Conservation (phyloP, 2,888 invertebrate genomes). For the Catocala nupta region DNA sequence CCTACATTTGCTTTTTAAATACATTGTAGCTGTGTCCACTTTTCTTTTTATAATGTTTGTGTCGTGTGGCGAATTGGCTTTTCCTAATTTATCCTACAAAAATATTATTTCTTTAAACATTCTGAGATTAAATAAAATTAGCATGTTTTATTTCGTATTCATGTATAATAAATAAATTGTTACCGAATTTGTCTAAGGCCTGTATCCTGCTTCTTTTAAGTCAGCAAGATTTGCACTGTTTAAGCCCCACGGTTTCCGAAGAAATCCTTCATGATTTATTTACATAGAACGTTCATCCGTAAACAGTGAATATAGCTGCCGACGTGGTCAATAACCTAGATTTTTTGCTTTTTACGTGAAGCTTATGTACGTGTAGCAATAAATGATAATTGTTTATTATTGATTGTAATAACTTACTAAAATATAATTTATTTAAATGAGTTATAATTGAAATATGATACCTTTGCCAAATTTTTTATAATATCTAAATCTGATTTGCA, state of each 20-base stretch:
- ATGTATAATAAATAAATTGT: slow-evolving; percentile 70
- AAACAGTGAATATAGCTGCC: slow-evolving; percentile 40
- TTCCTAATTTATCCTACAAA: slow-evolving; percentile 55
- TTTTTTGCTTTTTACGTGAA: slow-evolving; percentile 33
- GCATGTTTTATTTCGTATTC: slow-evolving; percentile 68
- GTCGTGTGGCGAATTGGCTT: slow-evolving; percentile 43
- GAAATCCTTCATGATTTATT: slow-evolving; percentile 58
- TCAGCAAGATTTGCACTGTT: slow-evolving; percentile 53
- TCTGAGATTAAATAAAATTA: slow-evolving; percentile 59
- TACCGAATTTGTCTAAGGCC: slow-evolving; percentile 65
- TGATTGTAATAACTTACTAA: not conserved
- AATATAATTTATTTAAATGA: too few relatives aligned
- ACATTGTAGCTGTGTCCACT: slow-evolving; percentile 39
- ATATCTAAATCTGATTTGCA: not conserved
- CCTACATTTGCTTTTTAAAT: slow-evolving; percentile 49
- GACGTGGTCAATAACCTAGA: slow-evolving; percentile 44
- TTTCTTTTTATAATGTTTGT: slow-evolving; percentile 47
- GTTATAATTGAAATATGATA: too few relatives aligned
- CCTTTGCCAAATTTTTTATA: not conserved
- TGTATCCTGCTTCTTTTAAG: slow-evolving; percentile 58
- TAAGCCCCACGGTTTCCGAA: slow-evolving; percentile 46
- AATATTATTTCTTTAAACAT: slow-evolving; percentile 63
- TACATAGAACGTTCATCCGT: slow-evolving; percentile 46
- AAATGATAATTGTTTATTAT: not conserved
- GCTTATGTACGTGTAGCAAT: not conserved